Evolutionary conservation across 2,888 invertebrate species (phyloP).

Genomic region (Erebia palarica): DNA sequence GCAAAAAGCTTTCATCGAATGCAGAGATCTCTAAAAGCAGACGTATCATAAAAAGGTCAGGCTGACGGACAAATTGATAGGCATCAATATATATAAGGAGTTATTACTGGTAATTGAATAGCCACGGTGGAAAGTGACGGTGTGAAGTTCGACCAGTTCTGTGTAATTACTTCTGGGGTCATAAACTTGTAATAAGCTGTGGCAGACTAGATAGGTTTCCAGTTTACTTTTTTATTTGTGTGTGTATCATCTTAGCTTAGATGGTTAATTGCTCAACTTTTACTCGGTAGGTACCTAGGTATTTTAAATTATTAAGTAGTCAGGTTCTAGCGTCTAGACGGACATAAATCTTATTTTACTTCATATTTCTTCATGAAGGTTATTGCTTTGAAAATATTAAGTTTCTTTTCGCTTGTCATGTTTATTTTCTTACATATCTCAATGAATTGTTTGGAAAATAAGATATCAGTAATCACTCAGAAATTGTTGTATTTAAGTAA

Average conservation of each 20-base stretch:
- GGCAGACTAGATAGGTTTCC: conserved; percentile 9
- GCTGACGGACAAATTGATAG: conserved; percentile 67
- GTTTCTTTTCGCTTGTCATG: too few species aligned
- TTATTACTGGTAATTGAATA: conserved; percentile 74
- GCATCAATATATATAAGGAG: conserved; percentile 56
- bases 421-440: too few species aligned
- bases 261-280: conserved; percentile 8
- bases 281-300: neutral
- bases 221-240: conserved; percentile 7
- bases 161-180: conserved; percentile 59
- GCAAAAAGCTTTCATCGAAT: neutral
- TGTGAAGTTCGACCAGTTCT: conserved; percentile 50
- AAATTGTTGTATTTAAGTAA: too few species aligned
- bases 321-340: conserved; percentile 4
- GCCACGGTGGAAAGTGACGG: conserved; percentile 58
- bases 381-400: neutral
- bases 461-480: too few species aligned
- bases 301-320: neutral
- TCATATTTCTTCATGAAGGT: neutral
- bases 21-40: conserved; percentile 34
- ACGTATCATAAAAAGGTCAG: conserved; percentile 43
- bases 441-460: neutral
- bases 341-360: neutral
- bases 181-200: conserved; percentile 44
- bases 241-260: neutral